Conservation (phyloP, 92 coral and sea anemone genomes). For the Palythoa grandis region DNA sequence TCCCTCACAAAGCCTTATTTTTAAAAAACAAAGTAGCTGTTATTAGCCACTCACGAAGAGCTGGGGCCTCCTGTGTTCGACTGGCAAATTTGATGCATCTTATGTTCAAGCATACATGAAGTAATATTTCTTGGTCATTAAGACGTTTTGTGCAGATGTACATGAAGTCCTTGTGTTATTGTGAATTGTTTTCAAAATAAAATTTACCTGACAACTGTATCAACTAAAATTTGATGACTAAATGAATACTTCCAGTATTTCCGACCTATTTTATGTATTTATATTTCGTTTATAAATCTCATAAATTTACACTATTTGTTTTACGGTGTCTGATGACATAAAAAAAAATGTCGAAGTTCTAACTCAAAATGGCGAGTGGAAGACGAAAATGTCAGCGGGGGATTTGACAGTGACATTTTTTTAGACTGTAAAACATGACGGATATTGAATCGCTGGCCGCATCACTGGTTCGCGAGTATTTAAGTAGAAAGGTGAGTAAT, state of each 20-base stretch:
- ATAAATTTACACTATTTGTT: background rate
- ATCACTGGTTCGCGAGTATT: constrained; percentile 93
- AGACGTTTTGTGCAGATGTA: background rate
- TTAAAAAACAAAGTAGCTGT: too few relatives aligned
- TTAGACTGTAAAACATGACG: constrained; percentile 57
- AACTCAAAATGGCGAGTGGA: background rate
- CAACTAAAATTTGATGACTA: too few relatives aligned
- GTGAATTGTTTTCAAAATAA: background rate
- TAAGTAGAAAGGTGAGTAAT: constrained; percentile 86
- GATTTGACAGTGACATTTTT: background rate
- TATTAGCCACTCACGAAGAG: too few relatives aligned
- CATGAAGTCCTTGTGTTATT: background rate
- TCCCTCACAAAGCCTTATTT: too few relatives aligned
- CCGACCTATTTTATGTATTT: too few relatives aligned
- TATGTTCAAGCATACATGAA: constrained; percentile 1
- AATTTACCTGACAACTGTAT: background rate
- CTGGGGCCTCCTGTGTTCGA: too few relatives aligned
- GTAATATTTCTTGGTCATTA: background rate
- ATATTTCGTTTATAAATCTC: background rate
- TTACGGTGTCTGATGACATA: background rate
- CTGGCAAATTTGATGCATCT: background rate
- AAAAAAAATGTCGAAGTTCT: background rate
- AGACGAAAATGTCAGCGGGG: background rate
- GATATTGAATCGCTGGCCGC: constrained; percentile 82
- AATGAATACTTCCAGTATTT: too few relatives aligned